Conservation (phyloP, 2,888 invertebrate species). For the Limnephilus auricula region DNA sequence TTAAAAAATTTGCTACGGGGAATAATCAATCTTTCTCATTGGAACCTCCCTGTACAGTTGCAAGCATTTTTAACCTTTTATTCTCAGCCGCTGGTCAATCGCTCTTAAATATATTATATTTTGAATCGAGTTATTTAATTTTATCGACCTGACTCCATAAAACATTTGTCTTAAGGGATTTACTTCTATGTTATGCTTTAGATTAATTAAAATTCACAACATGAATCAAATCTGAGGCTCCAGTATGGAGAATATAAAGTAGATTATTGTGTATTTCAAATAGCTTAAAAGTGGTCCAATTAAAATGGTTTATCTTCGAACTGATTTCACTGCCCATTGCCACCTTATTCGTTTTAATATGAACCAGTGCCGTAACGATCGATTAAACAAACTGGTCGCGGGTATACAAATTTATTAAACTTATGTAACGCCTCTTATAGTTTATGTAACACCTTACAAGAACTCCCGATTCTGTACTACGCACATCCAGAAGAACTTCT, state of each 20-base stretch:
- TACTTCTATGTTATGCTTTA: background rate
- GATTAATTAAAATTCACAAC: background rate
- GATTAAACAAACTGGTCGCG: background rate
- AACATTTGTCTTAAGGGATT: background rate
- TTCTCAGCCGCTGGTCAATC: no score
- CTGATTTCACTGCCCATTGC: slow-evolving; percentile 49
- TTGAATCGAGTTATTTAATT: background rate
- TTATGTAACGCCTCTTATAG: background rate
- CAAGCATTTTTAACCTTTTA: no score
- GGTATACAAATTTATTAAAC: background rate
- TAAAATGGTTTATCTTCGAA: slow-evolving; percentile 49
- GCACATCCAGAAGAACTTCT: background rate
- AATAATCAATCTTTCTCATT: no score
- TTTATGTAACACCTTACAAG: background rate
- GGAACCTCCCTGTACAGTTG: no score
- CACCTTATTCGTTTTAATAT: slow-evolving; percentile 30
- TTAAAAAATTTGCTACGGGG: no score
- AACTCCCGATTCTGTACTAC: background rate
- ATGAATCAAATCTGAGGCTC: background rate
- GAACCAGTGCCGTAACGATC: background rate
- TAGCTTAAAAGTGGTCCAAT: slow-evolving; percentile 47
- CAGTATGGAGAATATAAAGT: background rate
- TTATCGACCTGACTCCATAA: background rate
- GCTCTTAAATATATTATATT: no score
- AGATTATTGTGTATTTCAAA: slow-evolving; percentile 21